Evolutionary conservation across 2,113 vertebrate species (phyloP), one percentile per base, ranked within the genome.

Genomic region (Ammospiza nelsoni): DNA sequence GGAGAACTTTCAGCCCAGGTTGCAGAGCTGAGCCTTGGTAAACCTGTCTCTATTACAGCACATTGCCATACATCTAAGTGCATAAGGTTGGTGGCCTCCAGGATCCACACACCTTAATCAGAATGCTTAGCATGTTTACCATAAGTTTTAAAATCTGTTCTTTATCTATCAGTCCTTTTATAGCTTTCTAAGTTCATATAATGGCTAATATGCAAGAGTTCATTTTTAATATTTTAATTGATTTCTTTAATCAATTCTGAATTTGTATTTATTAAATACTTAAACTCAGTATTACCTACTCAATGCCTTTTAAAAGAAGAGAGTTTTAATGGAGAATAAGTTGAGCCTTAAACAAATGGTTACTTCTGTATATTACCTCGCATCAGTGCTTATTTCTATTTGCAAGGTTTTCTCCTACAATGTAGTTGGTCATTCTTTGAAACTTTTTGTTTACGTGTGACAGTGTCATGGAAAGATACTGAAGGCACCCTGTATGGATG

Each of bases 211-310:
- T 98, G 98, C 98, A 98, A 98, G 92, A 97, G 86, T 98, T 98
- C 95, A 96, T 98, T 98, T 98, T 98, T 98, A 97, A 97, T 97
- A 96, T 98, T 97, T 98, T 98, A 97, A 97, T 98, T 98, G 97
- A 98, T 98, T 98, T 98, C 97, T 97, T 98, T 97, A 97, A 98
- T 98, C 96, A 97, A 96, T 98, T 98, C 97, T 97, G 97, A 97
- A 98, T 97, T 97, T 98, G 97, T 98, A 98, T 98, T 98, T 98
- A 98, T 98, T 98, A 98, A 98, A 98, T 98, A 98, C 98, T 98
- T 98, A 98, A 98, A 98, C 98, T 98, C 98, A 98, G 98, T 98
- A 98, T 98, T 98, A 98, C 97, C 97, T 98, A 98, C 98, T 98
- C 97, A 98, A 98, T 98, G 98, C 98, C 98, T 98, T 98, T 98